Conservation (phyloP, 2,113 vertebrate species). For the Silurus meridionalis region DNA sequence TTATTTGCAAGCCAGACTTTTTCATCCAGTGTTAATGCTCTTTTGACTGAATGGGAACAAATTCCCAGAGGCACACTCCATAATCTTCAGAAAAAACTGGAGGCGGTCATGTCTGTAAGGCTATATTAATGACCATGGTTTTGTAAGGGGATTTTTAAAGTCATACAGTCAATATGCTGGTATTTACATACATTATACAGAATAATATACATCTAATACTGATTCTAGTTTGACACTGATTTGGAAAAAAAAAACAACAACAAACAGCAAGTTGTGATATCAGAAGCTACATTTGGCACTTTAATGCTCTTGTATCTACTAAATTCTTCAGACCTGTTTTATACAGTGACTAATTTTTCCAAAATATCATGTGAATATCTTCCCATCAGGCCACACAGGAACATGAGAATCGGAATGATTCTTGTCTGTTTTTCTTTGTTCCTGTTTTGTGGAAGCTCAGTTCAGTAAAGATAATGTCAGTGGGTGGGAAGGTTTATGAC, state of each 20-base stretch:
- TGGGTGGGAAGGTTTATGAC: conserved; percentile 3
- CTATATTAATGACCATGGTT: neutral
- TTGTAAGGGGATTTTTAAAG: neutral
- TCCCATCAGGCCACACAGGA: neutral
- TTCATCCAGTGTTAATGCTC: neutral
- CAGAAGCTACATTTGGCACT: neutral
- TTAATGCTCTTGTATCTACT: neutral
- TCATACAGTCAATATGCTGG: neutral
- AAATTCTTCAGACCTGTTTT: neutral
- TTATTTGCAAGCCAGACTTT: neutral
- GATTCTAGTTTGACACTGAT: neutral
- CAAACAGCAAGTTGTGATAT: neutral
- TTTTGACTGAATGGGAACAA: neutral
- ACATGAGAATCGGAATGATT: neutral
- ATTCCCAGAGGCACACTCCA: neutral
- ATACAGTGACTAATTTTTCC: neutral
- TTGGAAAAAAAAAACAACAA: neutral
- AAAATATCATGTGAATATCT: neutral
- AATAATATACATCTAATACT: neutral
- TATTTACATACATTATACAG: neutral
- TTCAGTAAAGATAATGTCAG: conserved; percentile 7
- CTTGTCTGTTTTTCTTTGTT: neutral
- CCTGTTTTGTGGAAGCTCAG: neutral
- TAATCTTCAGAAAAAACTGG: neutral
- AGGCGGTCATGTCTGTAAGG: too few species aligned